phyloP scores from a whole-genome alignment of 1,140 invertebrate genomes.

The Ectropis grisescens region DNA sequence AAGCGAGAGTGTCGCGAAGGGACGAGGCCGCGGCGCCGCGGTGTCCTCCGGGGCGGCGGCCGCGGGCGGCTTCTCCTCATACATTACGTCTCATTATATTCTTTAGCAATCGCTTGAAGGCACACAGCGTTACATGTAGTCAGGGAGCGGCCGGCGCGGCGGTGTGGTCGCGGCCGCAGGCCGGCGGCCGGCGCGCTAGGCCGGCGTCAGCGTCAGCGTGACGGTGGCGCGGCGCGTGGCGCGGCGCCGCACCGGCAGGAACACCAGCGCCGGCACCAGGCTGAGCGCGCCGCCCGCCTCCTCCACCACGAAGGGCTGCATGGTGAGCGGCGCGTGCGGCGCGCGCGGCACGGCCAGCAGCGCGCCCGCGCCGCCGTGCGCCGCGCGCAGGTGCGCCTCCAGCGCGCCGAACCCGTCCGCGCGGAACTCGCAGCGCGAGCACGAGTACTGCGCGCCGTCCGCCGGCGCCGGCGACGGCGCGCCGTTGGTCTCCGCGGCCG shows the following conservation, averaged over 20 bases:
- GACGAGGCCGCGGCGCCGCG: conserved; percentile 45
- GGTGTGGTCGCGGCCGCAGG: conserved; percentile 28
- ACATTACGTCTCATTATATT: conserved; percentile 53
- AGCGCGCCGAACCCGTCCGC: conserved; percentile 74
- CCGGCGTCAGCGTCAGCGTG: conserved; percentile 92
- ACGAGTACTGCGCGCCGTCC: conserved; percentile 64
- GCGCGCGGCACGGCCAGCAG: conserved; percentile 77
- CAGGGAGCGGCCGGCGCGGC: conserved; percentile 44
- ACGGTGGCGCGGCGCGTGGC: conserved; percentile 85
- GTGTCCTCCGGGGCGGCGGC: conserved; percentile 43
- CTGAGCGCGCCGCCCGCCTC: conserved; percentile 71
- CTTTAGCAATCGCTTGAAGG: conserved; percentile 66
- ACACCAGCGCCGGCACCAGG: conserved; percentile 91
- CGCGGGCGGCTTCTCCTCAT: conserved; percentile 46
- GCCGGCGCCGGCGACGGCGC: conserved; percentile 28
- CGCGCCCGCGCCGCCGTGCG: conserved; percentile 73
- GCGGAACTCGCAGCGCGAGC: conserved; percentile 77
- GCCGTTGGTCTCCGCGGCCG: conserved; percentile 16
- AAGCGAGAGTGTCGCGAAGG: conserved; percentile 63
- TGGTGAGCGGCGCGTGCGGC: conserved; percentile 74
- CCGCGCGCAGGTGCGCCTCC: conserved; percentile 76
- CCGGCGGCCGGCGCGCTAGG: conserved; percentile 68
- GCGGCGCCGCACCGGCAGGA: conserved; percentile 89
- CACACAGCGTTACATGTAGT: conserved; percentile 69
- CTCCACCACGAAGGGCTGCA: conserved; percentile 90